Evolutionary conservation across 2,113 vertebrate genomes (phyloP).

Genomic region (Nothocercus nigrocapillus): DNA sequence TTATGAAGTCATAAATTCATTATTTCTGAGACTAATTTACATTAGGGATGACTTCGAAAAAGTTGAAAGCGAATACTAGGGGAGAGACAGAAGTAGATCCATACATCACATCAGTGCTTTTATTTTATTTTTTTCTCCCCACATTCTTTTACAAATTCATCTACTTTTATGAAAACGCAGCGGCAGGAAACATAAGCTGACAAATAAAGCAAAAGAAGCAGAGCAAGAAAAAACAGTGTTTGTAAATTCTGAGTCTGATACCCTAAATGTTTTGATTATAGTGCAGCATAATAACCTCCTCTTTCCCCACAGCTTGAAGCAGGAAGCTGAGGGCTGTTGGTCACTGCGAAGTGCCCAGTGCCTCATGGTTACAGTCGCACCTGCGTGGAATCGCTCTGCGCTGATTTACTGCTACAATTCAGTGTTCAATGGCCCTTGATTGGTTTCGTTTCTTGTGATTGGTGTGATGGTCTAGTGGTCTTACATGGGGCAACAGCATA

Average conservation of each 20-base stretch:
- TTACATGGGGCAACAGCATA: background rate
- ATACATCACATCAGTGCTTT: background rate
- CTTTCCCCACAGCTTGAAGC: background rate
- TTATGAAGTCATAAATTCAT: constrained; percentile 7
- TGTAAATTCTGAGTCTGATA: background rate
- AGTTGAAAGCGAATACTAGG: background rate
- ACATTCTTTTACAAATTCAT: background rate
- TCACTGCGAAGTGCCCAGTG: background rate
- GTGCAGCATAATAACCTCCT: background rate
- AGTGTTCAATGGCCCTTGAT: background rate
- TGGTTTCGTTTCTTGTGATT: background rate
- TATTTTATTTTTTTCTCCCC: background rate
- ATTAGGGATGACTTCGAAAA: background rate
- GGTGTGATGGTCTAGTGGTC: background rate
- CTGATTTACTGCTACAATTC: background rate
- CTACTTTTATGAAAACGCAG: background rate
- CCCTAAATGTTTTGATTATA: background rate
- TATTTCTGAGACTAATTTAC: background rate
- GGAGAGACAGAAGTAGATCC: background rate
- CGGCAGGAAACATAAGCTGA: background rate
- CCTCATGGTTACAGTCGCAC: background rate
- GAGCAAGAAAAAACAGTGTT: background rate
- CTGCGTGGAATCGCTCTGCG: background rate
- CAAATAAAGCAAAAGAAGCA: background rate
- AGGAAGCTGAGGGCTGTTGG: background rate